phyloP scores from a whole-genome alignment of 2,797 vertebrate species.

The Poecilia wingei region DNA sequence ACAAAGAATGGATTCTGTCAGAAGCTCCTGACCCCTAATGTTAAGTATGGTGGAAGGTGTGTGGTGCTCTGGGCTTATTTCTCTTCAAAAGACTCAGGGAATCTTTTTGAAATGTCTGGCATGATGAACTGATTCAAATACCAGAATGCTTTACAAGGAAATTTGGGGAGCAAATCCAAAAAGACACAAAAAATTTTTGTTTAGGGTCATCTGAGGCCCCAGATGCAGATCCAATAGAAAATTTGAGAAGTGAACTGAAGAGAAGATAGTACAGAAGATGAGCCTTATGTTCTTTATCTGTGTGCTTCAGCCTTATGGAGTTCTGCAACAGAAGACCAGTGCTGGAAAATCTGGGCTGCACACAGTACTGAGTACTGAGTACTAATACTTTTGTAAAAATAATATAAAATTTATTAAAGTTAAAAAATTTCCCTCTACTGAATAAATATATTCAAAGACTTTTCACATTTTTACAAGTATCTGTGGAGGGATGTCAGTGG shows the following conservation, averaged over 20 bases:
- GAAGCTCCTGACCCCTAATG: neutral
- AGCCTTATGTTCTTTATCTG: neutral
- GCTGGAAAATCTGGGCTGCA: neutral
- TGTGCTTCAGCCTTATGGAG: neutral
- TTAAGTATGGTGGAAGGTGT: neutral
- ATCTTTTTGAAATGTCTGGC: neutral
- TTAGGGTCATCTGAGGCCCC: neutral
- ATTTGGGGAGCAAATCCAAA: neutral
- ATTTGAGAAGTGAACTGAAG: neutral
- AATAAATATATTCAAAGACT: neutral
- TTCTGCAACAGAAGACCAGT: neutral
- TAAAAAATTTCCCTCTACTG: neutral
- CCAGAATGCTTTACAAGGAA: neutral
- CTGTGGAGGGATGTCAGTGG: neutral
- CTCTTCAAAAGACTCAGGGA: neutral
- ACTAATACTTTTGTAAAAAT: neutral
- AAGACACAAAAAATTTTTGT: neutral
- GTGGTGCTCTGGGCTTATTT: neutral
- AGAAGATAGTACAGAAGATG: neutral
- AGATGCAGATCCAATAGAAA: neutral
- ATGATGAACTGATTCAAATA: neutral
- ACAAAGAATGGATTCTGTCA: neutral
- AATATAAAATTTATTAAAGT: neutral
- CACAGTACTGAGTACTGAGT: neutral
- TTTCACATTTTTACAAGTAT: neutral